Percentiles rank a stretch among this genome's conserved stretches.
phyloP scores from a whole-genome alignment of 2,113 vertebrate genomes.

The Nerophis lumbriciformis region DNA sequence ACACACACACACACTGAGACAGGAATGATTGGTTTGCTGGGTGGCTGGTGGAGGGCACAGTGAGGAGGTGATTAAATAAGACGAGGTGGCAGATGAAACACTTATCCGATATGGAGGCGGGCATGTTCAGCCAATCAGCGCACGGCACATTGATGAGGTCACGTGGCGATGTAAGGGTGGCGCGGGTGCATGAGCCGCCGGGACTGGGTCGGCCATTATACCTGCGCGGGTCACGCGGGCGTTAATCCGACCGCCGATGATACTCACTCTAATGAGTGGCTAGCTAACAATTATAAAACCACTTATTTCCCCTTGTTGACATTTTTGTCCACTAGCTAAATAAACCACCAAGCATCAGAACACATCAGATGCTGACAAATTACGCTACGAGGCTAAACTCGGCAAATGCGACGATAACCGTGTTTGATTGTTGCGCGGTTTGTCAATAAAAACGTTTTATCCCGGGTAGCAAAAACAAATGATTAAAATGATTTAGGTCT shows the following conservation, averaged over 20 bases:
- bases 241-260: background rate
- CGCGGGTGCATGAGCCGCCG: conserved; percentile 12
- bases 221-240: conserved; percentile 27
- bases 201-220: conserved; percentile 57
- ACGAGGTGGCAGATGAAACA: conserved; percentile 34
- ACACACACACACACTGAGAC: conserved; percentile 9
- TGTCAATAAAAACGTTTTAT: too few species aligned
- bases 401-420: too few species aligned
- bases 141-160: conserved; percentile 28
- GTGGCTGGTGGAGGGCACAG: conserved; percentile 31
- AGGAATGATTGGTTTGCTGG: conserved; percentile 43
- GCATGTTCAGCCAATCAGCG: conserved; percentile 41
- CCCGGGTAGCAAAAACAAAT: too few species aligned
- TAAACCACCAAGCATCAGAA: background rate
- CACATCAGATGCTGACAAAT: background rate
- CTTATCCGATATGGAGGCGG: conserved; percentile 31
- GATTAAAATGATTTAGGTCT: too few species aligned
- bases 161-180: conserved; percentile 24
- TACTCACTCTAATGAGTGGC: background rate
- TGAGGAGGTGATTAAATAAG: conserved; percentile 56
- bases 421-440: too few species aligned
- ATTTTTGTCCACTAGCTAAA: too few species aligned
- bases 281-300: conserved; percentile 10
- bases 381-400: background rate
- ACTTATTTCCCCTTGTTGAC: background rate